Conservation (phyloP, 2,113 vertebrate genomes). For the Thalassarche chlororhynchos region DNA sequence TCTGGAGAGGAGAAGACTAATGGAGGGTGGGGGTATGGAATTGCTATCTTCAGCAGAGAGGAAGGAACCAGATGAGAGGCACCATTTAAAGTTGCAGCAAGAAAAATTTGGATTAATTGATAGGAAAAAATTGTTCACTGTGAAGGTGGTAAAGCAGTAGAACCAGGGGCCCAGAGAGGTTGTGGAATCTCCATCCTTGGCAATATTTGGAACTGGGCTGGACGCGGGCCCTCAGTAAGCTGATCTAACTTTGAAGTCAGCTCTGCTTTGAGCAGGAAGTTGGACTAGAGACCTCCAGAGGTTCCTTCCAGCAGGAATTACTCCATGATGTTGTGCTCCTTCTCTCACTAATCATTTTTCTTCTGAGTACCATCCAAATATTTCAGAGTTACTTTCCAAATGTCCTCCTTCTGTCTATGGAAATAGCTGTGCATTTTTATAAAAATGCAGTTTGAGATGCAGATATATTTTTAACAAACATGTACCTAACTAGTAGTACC, state of each 20-base stretch:
- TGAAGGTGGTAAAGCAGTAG: background rate
- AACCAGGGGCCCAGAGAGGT: background rate
- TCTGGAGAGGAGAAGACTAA: background rate
- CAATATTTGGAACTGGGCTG: background rate
- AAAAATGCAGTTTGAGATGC: background rate
- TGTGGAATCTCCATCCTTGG: background rate
- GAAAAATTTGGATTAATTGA: background rate
- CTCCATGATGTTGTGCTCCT: background rate
- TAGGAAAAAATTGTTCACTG: background rate
- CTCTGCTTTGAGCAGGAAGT: background rate
- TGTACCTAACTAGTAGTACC: background rate
- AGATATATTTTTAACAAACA: background rate
- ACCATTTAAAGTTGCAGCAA: background rate
- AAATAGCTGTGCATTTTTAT: background rate
- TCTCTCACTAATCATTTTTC: background rate
- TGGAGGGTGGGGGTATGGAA: background rate
- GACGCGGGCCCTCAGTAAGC: background rate
- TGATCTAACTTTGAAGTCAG: background rate
- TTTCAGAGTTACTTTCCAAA: background rate
- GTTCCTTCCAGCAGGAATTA: background rate
- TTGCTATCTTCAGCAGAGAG: background rate
- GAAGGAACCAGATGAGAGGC: background rate
- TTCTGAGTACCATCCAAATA: background rate
- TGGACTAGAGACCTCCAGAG: background rate
- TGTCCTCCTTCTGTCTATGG: background rate